phyloP scores from a whole-genome alignment of 2,113 vertebrate genomes.

The Cairina moschata region DNA sequence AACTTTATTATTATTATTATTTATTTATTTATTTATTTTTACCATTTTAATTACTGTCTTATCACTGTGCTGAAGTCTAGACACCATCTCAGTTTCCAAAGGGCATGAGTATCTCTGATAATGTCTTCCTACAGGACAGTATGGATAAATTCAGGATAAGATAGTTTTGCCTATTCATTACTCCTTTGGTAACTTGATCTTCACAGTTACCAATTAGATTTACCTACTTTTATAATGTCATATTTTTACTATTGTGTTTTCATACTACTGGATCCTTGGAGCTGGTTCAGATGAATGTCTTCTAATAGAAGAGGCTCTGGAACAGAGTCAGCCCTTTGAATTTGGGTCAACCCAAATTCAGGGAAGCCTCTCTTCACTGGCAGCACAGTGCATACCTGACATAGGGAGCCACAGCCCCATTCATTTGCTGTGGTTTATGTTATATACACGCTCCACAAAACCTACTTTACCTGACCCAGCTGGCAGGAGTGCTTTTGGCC shows the following conservation, averaged over 20 bases:
- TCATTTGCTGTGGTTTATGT: fast-evolving
- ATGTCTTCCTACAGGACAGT: background rate
- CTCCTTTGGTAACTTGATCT: background rate
- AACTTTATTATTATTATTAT: too few species aligned
- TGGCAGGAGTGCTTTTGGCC: background rate
- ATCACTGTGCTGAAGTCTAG: constrained; percentile 33
- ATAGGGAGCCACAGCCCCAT: background rate
- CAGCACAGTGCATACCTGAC: too few species aligned
- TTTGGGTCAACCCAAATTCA: background rate
- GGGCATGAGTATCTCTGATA: background rate
- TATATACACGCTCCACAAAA: background rate
- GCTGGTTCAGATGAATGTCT: background rate
- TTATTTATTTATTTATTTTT: too few species aligned
- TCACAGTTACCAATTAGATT: background rate
- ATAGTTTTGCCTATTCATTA: background rate
- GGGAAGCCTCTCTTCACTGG: background rate
- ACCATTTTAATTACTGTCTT: constrained; percentile 46
- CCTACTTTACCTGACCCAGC: background rate
- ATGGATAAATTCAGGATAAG: background rate
- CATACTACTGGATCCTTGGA: background rate
- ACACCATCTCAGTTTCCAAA: constrained; percentile 49
- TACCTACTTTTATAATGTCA: background rate
- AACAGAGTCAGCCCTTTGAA: background rate
- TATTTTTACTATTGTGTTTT: background rate
- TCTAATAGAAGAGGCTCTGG: background rate